Conservation (phyloP, 2,888 invertebrate species). For the Rhagophthalmus giganteus region DNA sequence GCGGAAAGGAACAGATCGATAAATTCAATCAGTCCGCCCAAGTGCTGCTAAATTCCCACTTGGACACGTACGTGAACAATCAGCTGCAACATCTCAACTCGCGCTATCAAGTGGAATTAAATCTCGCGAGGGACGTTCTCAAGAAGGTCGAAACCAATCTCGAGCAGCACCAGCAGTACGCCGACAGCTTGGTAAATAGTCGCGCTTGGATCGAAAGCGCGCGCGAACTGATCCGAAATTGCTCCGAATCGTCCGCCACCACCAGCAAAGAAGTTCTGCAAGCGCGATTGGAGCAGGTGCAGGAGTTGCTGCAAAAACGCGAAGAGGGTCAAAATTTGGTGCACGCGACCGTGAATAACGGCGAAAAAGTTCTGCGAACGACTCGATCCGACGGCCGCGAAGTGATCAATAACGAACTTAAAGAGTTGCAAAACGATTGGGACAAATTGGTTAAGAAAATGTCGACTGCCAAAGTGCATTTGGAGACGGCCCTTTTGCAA, state of each 20-base stretch:
- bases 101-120: conserved; percentile 84
- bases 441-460: conserved; percentile 88
- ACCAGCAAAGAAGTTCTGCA: conserved; percentile 84
- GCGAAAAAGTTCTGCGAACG: conserved; percentile 85
- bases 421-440: conserved; percentile 91
- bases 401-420: conserved; percentile 81
- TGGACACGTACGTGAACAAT: conserved; percentile 86
- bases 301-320: conserved; percentile 76
- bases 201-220: conserved; percentile 86
- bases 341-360: conserved; percentile 84
- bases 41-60: conserved; percentile 75
- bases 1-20: conserved; percentile 81
- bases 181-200: conserved; percentile 74
- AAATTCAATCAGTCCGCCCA: conserved; percentile 80
- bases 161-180: conserved; percentile 82
- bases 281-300: conserved; percentile 74
- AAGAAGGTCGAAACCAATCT: conserved; percentile 89
- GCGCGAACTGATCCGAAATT: conserved; percentile 77
- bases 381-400: conserved; percentile 89
- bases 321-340: conserved; percentile 87
- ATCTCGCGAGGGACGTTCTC: conserved; percentile 84
- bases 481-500: conserved; percentile 88
- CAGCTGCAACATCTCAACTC: conserved; percentile 85
- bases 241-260: conserved; percentile 76
- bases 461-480: conserved; percentile 85